Evolutionary conservation across 64 coral and sea anemone species (phyloP), one percentile per base, ranked within the genome.

Genomic region (Catalaphyllia jardinei): DNA sequence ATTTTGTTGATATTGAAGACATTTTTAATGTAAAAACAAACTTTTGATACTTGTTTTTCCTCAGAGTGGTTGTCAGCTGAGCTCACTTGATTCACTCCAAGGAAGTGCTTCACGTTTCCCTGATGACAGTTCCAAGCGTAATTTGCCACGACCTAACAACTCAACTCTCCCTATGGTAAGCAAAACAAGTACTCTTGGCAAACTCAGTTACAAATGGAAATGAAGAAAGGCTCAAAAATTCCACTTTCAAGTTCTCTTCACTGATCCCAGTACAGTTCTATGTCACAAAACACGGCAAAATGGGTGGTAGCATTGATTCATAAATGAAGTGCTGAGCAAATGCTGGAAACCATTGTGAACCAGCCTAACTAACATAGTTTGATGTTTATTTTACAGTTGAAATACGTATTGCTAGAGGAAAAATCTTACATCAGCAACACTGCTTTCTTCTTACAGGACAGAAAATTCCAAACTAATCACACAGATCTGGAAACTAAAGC

Each of bases 31-130:
- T 35, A 35, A 35, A 35, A 35, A 8, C 38, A 17, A 76, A 17
- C 16, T 35, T 38, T 76, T 31, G 17, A 76, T 76, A 27, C 28
- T 24, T 31, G 74, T 83, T 61, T 33, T 16, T 85, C 64, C 11
- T 29, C 19, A 91, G 89, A 85, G 79, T 20, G 89, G 79, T 24
- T 91, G 89, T 74, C 88, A 91, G 62, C 55, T 91, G 69, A 64
- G 29, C 22, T 75, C 89, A 10, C 10, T n/a, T 31, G 71, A 74
- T 75, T 82, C 89, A 75, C 16, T 67, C 10, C 4, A 63, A 14
- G 30, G 33, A 22, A 17, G 33, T 46, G 61, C 81, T 33, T 39
- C 81, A 50, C 35, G n/a, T 71, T 63, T 17, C 69, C 18, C 7
- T 51, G 63, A n/a, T 25, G 24, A 64, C 81, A 46, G 62, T 10